phyloP scores from a whole-genome alignment of 2,113 vertebrate species.

The Illadopsis cleaveri region DNA sequence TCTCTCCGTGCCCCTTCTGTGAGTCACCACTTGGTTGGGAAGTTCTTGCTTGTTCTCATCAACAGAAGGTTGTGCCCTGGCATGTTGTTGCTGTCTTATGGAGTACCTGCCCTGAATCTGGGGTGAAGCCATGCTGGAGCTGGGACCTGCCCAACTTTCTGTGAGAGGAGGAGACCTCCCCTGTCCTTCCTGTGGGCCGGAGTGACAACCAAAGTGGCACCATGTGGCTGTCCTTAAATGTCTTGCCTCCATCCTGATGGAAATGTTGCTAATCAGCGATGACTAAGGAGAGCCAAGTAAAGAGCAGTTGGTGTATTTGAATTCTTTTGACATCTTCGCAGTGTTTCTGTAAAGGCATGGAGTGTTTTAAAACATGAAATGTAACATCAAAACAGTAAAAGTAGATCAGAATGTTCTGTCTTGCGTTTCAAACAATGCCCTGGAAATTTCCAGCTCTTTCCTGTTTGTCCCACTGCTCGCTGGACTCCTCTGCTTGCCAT shows the following conservation, averaged over 20 bases:
- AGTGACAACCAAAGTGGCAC: background rate
- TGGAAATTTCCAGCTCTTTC: constrained; percentile 54
- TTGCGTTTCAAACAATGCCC: constrained; percentile 41
- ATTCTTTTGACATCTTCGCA: constrained; percentile 16
- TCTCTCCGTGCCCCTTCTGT: background rate
- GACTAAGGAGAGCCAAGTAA: background rate
- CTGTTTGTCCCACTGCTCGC: constrained; percentile 20
- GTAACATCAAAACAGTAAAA: constrained; percentile 53
- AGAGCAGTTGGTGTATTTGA: constrained; percentile 22
- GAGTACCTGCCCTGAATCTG: accelerated
- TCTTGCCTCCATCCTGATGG: background rate
- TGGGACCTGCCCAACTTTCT: background rate
- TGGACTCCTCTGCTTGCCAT: constrained; percentile 10
- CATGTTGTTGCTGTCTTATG: accelerated
- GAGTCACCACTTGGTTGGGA: background rate
- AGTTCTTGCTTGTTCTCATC: background rate
- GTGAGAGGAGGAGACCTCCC: background rate
- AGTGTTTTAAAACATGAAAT: constrained; percentile 44
- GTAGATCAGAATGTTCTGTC: constrained; percentile 63
- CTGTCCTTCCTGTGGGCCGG: accelerated
- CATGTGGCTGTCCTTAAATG: background rate
- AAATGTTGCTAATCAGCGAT: background rate
- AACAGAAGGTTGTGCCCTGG: background rate
- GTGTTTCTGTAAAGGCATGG: constrained; percentile 12
- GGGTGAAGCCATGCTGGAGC: background rate